These are phyloP conservation scores for Patella ulyssiponensis DNA, from an alignment of 2,888 invertebrate genomes.

Conservation along the genomic window DNA sequence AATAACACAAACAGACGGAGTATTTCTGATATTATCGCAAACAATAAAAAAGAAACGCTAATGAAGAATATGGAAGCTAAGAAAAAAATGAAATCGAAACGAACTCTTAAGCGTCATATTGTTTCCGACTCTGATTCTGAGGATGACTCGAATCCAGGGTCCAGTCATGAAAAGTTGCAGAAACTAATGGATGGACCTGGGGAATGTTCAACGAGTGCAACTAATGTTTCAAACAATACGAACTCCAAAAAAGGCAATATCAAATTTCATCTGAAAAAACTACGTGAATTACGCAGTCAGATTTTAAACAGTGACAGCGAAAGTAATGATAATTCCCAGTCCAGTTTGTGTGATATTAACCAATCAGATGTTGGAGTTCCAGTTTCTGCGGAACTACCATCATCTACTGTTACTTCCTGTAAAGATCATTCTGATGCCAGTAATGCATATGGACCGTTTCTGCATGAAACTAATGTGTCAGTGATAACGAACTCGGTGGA, in stretches of 20 bases:
- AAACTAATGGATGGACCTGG: constrained; percentile 18
- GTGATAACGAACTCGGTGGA: neutral
- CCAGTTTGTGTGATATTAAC: constrained; percentile 25
- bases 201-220: constrained; percentile 20
- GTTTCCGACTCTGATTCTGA: constrained; percentile 32
- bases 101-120: constrained; percentile 21
- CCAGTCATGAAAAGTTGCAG: constrained; percentile 14
- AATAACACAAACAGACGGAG: constrained; percentile 30
- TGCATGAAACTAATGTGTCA: neutral
- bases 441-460: neutral
- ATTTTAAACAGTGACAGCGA: constrained; percentile 49
- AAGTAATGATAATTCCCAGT: constrained; percentile 23
- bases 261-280: constrained; percentile 41
- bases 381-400: constrained; percentile 2
- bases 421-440: neutral
- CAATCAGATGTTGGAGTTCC: neutral
- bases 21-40: constrained; percentile 52
- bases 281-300: constrained; percentile 48
- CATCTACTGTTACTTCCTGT: neutral
- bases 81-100: constrained; percentile 33
- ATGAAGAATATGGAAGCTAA: constrained; percentile 30
- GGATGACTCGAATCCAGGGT: constrained; percentile 3
- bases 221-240: constrained; percentile 13
- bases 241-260: constrained; percentile 28
- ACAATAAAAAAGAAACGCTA: constrained; percentile 47